phyloP scores from a whole-genome alignment of 2,113 vertebrate species.

The Pavo muticus region DNA sequence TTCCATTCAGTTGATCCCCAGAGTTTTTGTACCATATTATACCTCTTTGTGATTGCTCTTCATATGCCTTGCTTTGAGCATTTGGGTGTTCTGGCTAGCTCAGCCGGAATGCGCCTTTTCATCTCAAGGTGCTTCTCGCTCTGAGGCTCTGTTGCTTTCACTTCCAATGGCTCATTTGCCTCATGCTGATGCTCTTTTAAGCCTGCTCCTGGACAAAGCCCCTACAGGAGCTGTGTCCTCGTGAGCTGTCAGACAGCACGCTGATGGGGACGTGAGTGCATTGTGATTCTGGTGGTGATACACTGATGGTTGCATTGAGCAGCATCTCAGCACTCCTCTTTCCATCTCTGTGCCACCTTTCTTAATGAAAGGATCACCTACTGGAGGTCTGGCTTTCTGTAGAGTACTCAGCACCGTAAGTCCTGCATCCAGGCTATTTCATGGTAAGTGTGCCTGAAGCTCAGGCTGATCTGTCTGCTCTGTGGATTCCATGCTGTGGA shows the following conservation, averaged over 20 bases:
- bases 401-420: not conserved
- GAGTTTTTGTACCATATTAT: not conserved
- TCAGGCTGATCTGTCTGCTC: not conserved
- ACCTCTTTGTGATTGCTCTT: not conserved
- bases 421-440: not conserved
- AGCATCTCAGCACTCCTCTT: not conserved
- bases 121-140: not conserved
- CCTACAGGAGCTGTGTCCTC: not conserved
- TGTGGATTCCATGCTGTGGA: not conserved
- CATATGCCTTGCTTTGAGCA: not conserved
- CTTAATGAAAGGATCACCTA: not conserved
- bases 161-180: not conserved
- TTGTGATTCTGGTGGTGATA: not conserved
- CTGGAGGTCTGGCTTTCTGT: not conserved
- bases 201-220: not conserved
- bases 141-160: not conserved
- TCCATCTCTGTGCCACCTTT: not conserved
- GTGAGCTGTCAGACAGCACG: not conserved
- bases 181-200: not conserved
- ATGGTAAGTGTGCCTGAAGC: not conserved
- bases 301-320: accelerated
- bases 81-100: not conserved
- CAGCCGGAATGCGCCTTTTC: not conserved
- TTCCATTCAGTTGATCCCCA: not conserved
- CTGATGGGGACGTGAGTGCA: accelerated